Evolutionary conservation across 2,113 vertebrate genomes (phyloP).

Genomic region (Neogale vison): DNA sequence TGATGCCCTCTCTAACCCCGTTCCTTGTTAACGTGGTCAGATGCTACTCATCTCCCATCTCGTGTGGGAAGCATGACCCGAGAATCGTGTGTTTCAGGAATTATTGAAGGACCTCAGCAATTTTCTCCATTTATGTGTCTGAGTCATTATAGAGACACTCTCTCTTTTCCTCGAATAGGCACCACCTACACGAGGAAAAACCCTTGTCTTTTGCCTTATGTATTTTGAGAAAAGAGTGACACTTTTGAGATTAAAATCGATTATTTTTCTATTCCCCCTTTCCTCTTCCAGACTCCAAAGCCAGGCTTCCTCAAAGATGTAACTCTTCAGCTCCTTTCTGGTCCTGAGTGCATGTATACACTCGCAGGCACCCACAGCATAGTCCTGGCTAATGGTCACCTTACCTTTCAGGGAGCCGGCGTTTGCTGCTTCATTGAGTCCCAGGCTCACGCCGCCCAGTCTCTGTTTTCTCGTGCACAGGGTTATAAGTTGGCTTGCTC

Average conservation of each 20-base stretch:
- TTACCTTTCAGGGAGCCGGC: background rate
- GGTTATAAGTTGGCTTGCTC: conserved; percentile 55
- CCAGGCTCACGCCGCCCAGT: background rate
- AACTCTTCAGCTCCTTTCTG: conserved; percentile 58
- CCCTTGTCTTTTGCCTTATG: background rate
- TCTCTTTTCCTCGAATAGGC: background rate
- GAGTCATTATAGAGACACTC: background rate
- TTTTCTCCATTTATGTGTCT: background rate
- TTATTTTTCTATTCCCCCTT: background rate
- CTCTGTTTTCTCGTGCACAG: conserved; percentile 69
- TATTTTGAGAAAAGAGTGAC: background rate
- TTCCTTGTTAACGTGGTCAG: background rate
- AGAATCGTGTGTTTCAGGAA: background rate
- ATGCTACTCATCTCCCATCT: too few species aligned
- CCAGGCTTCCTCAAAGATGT: conserved; percentile 55
- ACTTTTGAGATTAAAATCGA: background rate
- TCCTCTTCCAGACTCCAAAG: background rate
- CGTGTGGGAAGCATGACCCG: background rate
- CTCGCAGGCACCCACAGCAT: accelerated
- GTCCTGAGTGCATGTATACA: too few species aligned
- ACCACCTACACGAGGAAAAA: background rate
- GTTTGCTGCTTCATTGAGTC: background rate
- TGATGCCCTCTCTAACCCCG: background rate
- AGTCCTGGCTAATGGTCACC: background rate
- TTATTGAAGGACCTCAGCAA: background rate